Percentiles rank a stretch among this genome's conserved stretches.
These are phyloP conservation scores for Sceloporus tristichus DNA, from an alignment of 2,113 vertebrate genomes.

Conservation along the genomic window DNA sequence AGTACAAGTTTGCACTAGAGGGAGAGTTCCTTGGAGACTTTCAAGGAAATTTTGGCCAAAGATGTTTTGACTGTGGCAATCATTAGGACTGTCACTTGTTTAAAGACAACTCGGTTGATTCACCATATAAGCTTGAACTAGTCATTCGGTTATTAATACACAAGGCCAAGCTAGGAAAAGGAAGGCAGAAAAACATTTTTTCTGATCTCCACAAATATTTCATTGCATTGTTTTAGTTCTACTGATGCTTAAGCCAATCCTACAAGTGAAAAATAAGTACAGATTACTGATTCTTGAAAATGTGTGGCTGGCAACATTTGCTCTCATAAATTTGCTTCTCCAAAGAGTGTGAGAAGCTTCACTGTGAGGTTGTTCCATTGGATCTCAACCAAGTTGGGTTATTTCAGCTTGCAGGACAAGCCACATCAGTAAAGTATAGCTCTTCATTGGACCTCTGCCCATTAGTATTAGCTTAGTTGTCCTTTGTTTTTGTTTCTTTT, in stretches of 20 bases:
- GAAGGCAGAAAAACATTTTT: not conserved
- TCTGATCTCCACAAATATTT: not conserved
- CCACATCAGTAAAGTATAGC: not conserved
- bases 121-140: not conserved
- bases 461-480: not conserved
- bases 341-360: not conserved
- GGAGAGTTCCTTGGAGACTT: not conserved
- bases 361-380: not conserved
- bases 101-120: not conserved
- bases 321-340: not conserved
- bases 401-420: not conserved
- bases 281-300: not conserved
- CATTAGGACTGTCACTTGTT: not conserved
- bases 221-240: not conserved
- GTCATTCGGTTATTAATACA: not conserved
- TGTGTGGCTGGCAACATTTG: not conserved
- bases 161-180: not conserved
- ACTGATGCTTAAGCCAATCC: not conserved
- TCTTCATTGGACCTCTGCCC: not conserved
- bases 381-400: not conserved
- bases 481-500: constrained; percentile 4
- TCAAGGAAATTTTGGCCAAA: not conserved
- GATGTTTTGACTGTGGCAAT: not conserved
- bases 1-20: not conserved
- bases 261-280: not conserved